Percentiles rank a stretch among this genome's conserved stretches.
Evolutionary conservation across 1,140 invertebrate species (phyloP).

Genomic region (Pseudomyrmex gracilis): DNA sequence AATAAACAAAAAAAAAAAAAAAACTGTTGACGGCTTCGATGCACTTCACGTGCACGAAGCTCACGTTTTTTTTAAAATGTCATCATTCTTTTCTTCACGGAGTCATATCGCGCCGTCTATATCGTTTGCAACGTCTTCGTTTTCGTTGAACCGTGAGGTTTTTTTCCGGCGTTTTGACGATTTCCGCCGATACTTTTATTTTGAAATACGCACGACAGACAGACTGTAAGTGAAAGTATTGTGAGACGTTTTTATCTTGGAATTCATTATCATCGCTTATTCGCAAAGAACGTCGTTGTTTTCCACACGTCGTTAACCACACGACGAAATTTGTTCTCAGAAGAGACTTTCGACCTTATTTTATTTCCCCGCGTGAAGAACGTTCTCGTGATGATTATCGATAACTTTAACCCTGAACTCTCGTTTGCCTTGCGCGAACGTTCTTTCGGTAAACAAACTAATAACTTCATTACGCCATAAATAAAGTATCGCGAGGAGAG

Average conservation of each 20-base stretch:
- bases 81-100: not conserved
- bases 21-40: not conserved
- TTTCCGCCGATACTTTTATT: not conserved
- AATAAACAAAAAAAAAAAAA: constrained; percentile 42
- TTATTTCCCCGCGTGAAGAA: not conserved
- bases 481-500: not conserved
- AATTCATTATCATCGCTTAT: not conserved
- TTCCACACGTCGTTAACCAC: not conserved
- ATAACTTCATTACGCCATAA: not conserved
- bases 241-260: no score
- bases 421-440: constrained; percentile 1
- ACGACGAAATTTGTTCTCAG: constrained; percentile 3
- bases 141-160: not conserved
- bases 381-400: constrained; percentile 25
- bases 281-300: not conserved
- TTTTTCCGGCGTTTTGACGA: not conserved
- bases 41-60: constrained; percentile 18
- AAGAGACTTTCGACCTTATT: not conserved
- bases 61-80: not conserved
- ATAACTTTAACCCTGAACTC: constrained; percentile 30
- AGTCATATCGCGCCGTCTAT: not conserved
- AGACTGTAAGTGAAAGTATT: no score
- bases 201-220: not conserved
- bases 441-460: constrained; percentile 22
- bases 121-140: not conserved